These are phyloP conservation scores for Eriosoma lanigerum DNA, from an alignment of 1,140 invertebrate species.

Conservation along the genomic window DNA sequence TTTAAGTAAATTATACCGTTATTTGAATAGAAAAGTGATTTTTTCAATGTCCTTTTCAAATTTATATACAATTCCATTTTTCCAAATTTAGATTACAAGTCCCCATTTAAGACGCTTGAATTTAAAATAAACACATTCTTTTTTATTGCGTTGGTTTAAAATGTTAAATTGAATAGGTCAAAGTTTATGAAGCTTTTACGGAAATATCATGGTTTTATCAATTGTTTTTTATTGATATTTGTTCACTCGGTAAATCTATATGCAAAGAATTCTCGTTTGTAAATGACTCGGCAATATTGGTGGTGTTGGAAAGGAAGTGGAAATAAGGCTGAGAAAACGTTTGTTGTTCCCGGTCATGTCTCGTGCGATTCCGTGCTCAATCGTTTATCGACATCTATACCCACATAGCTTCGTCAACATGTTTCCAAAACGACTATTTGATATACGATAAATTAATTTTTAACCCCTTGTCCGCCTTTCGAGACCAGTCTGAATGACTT, in stretches of 20 bases:
- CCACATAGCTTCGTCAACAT: conserved; percentile 42
- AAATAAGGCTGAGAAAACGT: conserved; percentile 1
- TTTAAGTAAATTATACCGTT: too few species aligned
- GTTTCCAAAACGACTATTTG: conserved; percentile 42
- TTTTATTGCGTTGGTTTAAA: too few species aligned
- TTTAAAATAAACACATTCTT: too few species aligned
- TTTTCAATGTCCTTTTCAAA: too few species aligned
- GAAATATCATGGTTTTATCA: neutral
- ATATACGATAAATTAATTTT: conserved; percentile 37
- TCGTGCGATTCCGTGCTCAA: conserved; percentile 39
- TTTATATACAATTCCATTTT: too few species aligned
- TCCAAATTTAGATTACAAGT: too few species aligned
- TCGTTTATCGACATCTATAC: conserved; percentile 43
- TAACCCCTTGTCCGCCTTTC: conserved; percentile 12
- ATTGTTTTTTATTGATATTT: neutral
- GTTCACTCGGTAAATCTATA: neutral
- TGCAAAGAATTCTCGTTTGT: neutral
- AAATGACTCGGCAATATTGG: neutral
- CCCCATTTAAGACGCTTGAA: too few species aligned
- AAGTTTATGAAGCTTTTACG: neutral
- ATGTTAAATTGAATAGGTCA: too few species aligned
- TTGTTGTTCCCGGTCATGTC: neutral
- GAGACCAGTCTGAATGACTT: conserved; percentile 30
- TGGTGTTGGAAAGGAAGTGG: neutral
- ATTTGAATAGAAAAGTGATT: too few species aligned